phyloP scores from a whole-genome alignment of 1,140 invertebrate species.

The Bombus affinis region DNA sequence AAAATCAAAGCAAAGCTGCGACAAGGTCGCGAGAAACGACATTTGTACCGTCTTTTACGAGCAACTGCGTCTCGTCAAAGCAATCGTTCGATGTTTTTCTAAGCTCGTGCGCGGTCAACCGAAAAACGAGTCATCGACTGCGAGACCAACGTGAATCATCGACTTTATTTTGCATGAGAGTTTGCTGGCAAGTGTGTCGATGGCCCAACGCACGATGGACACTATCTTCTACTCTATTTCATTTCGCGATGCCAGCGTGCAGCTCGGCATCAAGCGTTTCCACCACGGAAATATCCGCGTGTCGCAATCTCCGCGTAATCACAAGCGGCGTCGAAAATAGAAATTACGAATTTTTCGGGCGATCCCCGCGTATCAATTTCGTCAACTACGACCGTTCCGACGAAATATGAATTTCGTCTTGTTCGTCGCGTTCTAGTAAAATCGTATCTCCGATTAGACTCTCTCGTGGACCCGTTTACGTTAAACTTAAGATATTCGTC shows the following conservation, averaged over 20 bases:
- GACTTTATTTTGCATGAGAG: slow-evolving; percentile 33
- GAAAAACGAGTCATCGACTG: slow-evolving; percentile 5
- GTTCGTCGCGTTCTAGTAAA: no score
- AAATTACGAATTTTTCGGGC: slow-evolving; percentile 7
- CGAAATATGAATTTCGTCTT: not conserved
- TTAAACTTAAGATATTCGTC: no score
- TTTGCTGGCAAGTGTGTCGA: slow-evolving; percentile 30
- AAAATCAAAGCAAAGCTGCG: not conserved
- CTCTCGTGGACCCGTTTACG: no score
- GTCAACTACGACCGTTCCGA: no score
- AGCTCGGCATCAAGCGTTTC: not conserved
- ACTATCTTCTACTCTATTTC: slow-evolving; percentile 2
- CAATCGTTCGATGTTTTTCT: not conserved
- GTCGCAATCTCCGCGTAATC: slow-evolving; percentile 27
- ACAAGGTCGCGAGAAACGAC: not conserved
- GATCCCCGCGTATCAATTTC: not conserved
- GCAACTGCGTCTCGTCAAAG: not conserved
- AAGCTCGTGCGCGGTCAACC: not conserved
- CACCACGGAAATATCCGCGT: slow-evolving; percentile 32
- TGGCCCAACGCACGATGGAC: slow-evolving; percentile 6
- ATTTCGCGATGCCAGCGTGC: not conserved
- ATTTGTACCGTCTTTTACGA: no score
- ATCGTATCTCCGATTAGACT: no score
- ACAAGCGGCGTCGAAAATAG: slow-evolving; percentile 14
- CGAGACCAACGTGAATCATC: slow-evolving; percentile 28